phyloP scores from a whole-genome alignment of 2,113 vertebrate genomes.

The Gymnogyps californianus region DNA sequence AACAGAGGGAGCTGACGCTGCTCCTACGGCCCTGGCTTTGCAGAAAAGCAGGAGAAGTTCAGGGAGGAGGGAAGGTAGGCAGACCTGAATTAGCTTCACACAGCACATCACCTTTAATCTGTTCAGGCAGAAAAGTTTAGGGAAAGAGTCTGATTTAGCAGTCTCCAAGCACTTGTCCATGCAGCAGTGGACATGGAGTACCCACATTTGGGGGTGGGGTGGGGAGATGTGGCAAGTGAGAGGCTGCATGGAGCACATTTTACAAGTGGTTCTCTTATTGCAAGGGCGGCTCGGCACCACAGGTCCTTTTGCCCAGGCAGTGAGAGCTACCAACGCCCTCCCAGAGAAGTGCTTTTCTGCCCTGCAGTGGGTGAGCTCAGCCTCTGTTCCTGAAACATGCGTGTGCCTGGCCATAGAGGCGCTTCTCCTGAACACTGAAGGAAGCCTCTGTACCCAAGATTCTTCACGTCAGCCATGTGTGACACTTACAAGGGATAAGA shows the following conservation, averaged over 20 bases:
- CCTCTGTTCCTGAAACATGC: not conserved
- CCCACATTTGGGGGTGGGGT: rapidly evolving
- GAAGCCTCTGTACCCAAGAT: not conserved
- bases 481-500: not conserved
- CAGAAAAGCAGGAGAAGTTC: not conserved
- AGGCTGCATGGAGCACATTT: not conserved
- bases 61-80: not conserved
- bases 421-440: not conserved
- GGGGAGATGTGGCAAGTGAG: rapidly evolving
- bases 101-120: too few relatives aligned
- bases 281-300: not conserved
- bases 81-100: not conserved
- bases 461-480: not conserved
- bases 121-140: not conserved
- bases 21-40: not conserved
- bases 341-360: not conserved
- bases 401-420: not conserved
- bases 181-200: not conserved
- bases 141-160: not conserved
- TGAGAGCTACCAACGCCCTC: not conserved
- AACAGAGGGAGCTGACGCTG: not conserved
- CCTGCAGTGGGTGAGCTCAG: not conserved
- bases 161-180: not conserved
- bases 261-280: not conserved
- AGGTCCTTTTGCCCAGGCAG: not conserved